Evolutionary conservation across 2,113 vertebrate genomes (phyloP), one percentile per base, ranked within the genome.

Genomic region (Sander lucioperca): DNA sequence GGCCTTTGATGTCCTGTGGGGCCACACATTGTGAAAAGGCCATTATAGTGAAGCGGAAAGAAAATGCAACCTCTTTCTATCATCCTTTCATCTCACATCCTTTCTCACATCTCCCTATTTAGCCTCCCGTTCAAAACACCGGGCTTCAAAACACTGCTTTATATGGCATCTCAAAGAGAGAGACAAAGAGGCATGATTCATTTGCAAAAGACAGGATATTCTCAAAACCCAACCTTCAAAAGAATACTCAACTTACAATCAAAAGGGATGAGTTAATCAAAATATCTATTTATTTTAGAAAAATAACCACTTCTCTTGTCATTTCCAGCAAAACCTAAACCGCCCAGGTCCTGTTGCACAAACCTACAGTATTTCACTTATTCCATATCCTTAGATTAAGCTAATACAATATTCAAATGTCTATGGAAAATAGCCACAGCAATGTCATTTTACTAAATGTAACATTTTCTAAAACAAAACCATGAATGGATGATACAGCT

Each of bases 1-100:
- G 98, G 91, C 97, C 96, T 96, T 99, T 99, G 95, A 99, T 96
- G 95, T 99, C 97, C 98, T 99, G 93, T 71, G 85, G 77, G 87
- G 51, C 82, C 84, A 88, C 86, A 83, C 75, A 85, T 89, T 82
- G 59, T 83, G 68, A 93, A 91, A 85, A 91, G 73, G 79, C 80
- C 88, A 83, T 92, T 88, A 87, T 74, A 76, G 70, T 75, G 33
- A 43, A 86, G 71, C 21, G 30, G 77, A 78, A 69, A 73, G 53
- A 84, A 90, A 85, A 78, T 23, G 71, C 77, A 83, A 65, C 82
- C 76, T 58, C 59, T 64, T 82, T 80, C 81, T 81, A 57, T 74
- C 82, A 72, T 83, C 84, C 82, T 89, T 91, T 92, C 86, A 85
- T 92, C 83, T 77, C 70, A 56, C 74, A 75, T 81, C 76, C 85